These are phyloP conservation scores for Eurystomus glaucurus DNA, from an alignment of 2,797 vertebrate species.

Conservation along the genomic window DNA sequence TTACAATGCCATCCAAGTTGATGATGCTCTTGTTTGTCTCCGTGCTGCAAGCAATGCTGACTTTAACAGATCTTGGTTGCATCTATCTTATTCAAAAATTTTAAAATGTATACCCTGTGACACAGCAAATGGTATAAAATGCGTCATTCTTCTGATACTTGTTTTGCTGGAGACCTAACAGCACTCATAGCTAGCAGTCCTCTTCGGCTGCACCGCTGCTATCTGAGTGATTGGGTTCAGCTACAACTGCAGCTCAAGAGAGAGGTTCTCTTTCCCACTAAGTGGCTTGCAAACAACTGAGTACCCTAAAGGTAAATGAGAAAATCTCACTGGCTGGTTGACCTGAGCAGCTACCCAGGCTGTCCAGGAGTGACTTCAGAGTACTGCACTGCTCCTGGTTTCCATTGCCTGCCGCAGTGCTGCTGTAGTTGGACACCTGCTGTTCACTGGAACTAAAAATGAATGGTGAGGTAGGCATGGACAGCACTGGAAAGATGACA, in stretches of 20 bases:
- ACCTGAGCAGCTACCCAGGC: neutral
- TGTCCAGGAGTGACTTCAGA: neutral
- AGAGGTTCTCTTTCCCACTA: rapidly evolving
- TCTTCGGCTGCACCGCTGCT: neutral
- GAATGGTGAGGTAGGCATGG: rapidly evolving
- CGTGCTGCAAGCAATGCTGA: neutral
- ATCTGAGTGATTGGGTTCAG: rapidly evolving
- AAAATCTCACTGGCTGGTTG: rapidly evolving
- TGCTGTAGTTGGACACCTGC: neutral
- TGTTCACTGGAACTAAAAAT: neutral
- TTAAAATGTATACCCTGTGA: neutral
- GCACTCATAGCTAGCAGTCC: rapidly evolving
- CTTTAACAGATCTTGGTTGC: neutral
- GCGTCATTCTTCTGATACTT: neutral
- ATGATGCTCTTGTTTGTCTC: rapidly evolving
- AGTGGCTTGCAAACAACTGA: neutral
- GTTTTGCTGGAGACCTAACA: neutral
- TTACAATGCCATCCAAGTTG: neutral
- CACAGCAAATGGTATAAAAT: neutral
- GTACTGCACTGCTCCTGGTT: neutral
- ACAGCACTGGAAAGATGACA: neutral
- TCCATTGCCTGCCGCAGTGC: neutral
- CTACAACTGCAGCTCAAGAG: neutral
- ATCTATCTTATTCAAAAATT: neutral
- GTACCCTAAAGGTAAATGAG: neutral